phyloP scores from a whole-genome alignment of 2,113 vertebrate species.

The Saguinus midas region DNA sequence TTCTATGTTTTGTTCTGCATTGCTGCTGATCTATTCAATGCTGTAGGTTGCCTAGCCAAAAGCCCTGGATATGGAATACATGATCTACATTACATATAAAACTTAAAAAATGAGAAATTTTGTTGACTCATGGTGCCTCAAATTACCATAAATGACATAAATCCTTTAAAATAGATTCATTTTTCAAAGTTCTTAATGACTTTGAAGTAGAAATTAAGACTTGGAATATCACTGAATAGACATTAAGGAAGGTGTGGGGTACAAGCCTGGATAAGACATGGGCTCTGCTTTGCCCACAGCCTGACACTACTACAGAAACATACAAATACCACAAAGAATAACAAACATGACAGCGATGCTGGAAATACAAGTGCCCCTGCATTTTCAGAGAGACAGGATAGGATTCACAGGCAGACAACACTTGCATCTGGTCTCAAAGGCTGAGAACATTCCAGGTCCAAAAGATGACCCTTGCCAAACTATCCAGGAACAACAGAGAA shows the following conservation, averaged over 20 bases:
- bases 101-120: background rate
- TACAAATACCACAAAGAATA: background rate
- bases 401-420: background rate
- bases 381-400: background rate
- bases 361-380: no score
- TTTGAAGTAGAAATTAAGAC: background rate
- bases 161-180: background rate
- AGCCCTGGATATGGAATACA: background rate
- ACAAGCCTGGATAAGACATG: background rate
- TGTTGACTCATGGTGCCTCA: background rate
- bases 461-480: background rate
- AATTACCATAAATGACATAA: background rate
- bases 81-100: background rate
- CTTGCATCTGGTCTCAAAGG: background rate
- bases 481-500: background rate
- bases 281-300: rapidly evolving
- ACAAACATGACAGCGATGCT: rapidly evolving
- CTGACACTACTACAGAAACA: background rate
- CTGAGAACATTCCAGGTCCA: background rate
- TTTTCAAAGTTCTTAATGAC: background rate
- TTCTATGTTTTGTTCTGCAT: background rate
- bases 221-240: no score
- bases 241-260: background rate
- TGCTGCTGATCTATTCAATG: background rate
- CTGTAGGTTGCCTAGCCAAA: background rate